Percentiles rank a stretch among this genome's conserved stretches.
Conservation (phyloP, 2,113 vertebrate genomes). For the Scartelaos histophorus region DNA sequence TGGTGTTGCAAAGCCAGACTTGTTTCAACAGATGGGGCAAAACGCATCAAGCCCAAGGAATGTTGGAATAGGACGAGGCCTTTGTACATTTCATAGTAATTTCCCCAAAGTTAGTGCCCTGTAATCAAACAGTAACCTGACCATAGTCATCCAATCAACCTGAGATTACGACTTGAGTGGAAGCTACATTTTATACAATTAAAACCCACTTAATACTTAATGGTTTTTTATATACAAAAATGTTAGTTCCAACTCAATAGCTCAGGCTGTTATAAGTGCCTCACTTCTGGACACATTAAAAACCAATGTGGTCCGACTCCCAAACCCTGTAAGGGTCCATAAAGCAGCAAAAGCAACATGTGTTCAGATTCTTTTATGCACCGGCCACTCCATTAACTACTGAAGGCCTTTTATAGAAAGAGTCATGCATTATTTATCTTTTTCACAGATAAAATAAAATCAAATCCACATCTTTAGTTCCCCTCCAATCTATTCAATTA, state of each 20-base stretch:
- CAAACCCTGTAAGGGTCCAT: neutral
- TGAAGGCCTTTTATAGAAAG: neutral
- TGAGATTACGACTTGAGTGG: slow-evolving; percentile 8
- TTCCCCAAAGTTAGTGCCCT: slow-evolving; percentile 16
- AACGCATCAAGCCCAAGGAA: slow-evolving; percentile 56
- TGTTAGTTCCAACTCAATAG: neutral
- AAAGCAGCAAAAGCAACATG: slow-evolving; percentile 14
- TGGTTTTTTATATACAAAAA: neutral
- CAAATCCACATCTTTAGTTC: neutral
- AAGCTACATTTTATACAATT: neutral
- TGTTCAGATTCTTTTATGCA: slow-evolving; percentile 2
- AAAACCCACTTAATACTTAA: neutral
- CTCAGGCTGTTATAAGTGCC: neutral
- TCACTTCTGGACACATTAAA: slow-evolving; percentile 11
- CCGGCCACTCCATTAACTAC: slow-evolving; percentile 7
- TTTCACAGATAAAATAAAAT: neutral
- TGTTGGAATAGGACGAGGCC: slow-evolving; percentile 50
- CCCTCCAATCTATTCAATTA: neutral
- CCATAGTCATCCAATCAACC: slow-evolving; percentile 9
- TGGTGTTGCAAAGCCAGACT: slow-evolving; percentile 39
- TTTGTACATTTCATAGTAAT: slow-evolving; percentile 18
- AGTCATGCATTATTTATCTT: too few species aligned
- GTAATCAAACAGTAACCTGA: slow-evolving; percentile 7
- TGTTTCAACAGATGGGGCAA: slow-evolving; percentile 55
- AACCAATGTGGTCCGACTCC: slow-evolving; percentile 2